A percentile compares a stretch with the other conserved stretches of the same genome.
phyloP scores from a whole-genome alignment of 2,797 vertebrate species.

The Lophius americanus region DNA sequence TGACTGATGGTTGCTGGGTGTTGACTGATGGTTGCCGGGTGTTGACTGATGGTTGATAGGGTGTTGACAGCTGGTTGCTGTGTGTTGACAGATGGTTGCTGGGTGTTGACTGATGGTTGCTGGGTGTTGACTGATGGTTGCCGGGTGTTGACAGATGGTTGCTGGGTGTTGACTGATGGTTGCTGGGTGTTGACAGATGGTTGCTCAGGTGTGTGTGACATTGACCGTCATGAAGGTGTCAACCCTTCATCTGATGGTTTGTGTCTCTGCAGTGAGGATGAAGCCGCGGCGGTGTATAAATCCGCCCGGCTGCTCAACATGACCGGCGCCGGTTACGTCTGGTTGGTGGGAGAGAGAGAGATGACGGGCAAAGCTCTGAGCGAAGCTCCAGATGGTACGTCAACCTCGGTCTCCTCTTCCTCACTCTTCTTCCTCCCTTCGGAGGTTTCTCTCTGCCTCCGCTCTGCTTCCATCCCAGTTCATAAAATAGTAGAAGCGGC shows the following conservation, averaged over 20 bases:
- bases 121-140: too few relatives aligned
- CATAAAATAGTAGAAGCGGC: background rate
- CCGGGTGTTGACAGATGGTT: background rate
- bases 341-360: slow-evolving; percentile 97
- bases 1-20: too few relatives aligned
- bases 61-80: background rate
- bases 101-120: too few relatives aligned
- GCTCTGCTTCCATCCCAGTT: slow-evolving; percentile 59
- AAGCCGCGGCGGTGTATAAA: slow-evolving; percentile 92
- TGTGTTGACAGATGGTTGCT: too few relatives aligned
- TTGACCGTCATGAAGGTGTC: background rate
- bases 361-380: slow-evolving; percentile 94
- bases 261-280: slow-evolving; percentile 88
- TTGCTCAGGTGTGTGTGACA: background rate
- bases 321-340: slow-evolving; percentile 96
- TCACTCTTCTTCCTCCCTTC: background rate
- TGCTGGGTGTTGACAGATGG: too few relatives aligned
- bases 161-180: too few relatives aligned
- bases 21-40: background rate
- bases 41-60: background rate
- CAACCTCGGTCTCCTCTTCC: slow-evolving; percentile 4
- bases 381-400: slow-evolving; percentile 93
- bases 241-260: background rate
- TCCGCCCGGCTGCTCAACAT: slow-evolving; percentile 95
- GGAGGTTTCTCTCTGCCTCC: slow-evolving; percentile 10